Conservation (phyloP, 1,140 invertebrate genomes). For the Paraescarpia echinospica region DNA sequence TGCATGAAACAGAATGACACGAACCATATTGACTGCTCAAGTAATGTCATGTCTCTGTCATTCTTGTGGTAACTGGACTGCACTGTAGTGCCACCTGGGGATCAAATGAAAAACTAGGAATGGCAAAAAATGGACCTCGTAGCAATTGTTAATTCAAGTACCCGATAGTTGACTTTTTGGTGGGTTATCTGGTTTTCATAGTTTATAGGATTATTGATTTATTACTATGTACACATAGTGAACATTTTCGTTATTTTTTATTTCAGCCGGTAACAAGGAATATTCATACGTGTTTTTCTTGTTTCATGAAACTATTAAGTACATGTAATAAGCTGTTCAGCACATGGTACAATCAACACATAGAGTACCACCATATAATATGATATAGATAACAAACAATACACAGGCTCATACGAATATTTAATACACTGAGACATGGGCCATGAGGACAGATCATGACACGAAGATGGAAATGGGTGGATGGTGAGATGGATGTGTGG, state of each 20-base stretch:
- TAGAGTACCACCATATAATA: too few relatives aligned
- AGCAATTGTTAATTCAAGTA: background rate
- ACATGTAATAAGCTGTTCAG: too few relatives aligned
- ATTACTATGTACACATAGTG: background rate
- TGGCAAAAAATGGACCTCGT: background rate
- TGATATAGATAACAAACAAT: too few relatives aligned
- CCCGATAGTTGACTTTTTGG: background rate
- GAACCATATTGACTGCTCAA: conserved; percentile 1
- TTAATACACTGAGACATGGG: too few relatives aligned
- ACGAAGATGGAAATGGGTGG: too few relatives aligned
- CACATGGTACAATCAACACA: too few relatives aligned
- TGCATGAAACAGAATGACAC: background rate
- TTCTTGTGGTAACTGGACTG: background rate
- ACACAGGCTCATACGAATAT: too few relatives aligned
- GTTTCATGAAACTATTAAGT: too few relatives aligned
- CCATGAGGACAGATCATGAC: too few relatives aligned
- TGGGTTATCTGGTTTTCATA: background rate
- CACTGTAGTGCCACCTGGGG: background rate
- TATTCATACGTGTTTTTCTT: too few relatives aligned
- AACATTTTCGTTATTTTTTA: background rate
- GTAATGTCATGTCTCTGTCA: background rate
- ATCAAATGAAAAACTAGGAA: background rate
- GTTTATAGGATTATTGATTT: background rate
- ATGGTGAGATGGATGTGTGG: too few relatives aligned
- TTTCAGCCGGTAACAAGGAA: too few relatives aligned